Conservation (phyloP, 2,888 invertebrate genomes). For the Philereme transversata region DNA sequence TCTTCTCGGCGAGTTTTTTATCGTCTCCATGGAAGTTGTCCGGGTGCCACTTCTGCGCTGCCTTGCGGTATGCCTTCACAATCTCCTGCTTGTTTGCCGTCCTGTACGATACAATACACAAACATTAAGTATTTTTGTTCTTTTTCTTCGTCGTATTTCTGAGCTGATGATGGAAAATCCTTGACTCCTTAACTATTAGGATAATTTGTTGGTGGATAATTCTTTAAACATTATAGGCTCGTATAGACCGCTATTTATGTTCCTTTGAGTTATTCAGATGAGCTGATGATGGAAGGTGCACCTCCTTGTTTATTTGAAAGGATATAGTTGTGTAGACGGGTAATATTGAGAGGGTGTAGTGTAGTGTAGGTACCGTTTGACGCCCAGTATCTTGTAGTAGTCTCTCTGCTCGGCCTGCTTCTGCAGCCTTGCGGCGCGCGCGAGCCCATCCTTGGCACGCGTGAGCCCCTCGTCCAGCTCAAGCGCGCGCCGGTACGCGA, state of each 20-base stretch:
- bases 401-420: constrained; percentile 96
- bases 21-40: constrained; percentile 96
- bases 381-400: constrained; percentile 98
- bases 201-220: too few relatives aligned
- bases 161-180: too few relatives aligned
- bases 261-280: too few relatives aligned
- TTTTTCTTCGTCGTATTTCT: too few relatives aligned
- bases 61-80: constrained; percentile 96
- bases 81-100: constrained; percentile 97
- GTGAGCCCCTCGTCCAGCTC: constrained; percentile 91
- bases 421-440: constrained; percentile 94
- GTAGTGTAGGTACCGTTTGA: constrained; percentile 84
- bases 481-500: constrained; percentile 93
- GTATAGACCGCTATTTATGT: too few relatives aligned
- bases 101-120: constrained; percentile 46
- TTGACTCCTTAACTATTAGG: too few relatives aligned
- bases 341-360: too few relatives aligned
- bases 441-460: constrained; percentile 94
- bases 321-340: too few relatives aligned
- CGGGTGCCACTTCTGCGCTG: constrained; percentile 99
- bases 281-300: too few relatives aligned
- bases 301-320: too few relatives aligned
- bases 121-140: neutral
- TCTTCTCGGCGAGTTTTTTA: constrained; percentile 97
- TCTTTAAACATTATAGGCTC: too few relatives aligned